A percentile compares a stretch with the other conserved stretches of the same genome.
phyloP scores from a whole-genome alignment of 2,113 vertebrate species.

The Bambusicola thoracicus region DNA sequence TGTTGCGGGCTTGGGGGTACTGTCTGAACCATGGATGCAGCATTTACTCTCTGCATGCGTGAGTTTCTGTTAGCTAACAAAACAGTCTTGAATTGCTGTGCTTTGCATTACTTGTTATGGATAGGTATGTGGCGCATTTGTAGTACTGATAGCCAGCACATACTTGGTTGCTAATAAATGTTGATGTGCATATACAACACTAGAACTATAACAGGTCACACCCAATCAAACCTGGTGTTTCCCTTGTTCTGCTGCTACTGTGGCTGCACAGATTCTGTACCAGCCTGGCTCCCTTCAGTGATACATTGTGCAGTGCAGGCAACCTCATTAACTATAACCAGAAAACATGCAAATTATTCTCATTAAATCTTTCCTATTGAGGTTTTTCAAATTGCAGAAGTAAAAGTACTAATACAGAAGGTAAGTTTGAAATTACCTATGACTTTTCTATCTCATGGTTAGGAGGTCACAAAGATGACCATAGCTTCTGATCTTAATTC shows the following conservation, averaged over 20 bases:
- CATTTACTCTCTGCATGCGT: neutral
- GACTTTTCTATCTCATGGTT: neutral
- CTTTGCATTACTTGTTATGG: neutral
- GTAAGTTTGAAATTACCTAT: neutral
- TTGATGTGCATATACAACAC: neutral
- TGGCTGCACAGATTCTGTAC: neutral
- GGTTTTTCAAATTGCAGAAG: neutral
- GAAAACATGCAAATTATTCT: neutral
- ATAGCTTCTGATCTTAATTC: neutral
- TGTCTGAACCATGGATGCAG: accelerated
- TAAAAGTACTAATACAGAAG: neutral
- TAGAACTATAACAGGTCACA: accelerated
- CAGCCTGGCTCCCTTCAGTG: neutral
- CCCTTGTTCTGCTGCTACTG: neutral
- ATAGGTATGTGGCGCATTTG: neutral
- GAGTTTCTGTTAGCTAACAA: neutral
- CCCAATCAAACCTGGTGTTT: neutral
- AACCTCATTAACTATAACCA: neutral
- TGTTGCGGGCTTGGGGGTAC: neutral
- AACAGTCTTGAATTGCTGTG: neutral
- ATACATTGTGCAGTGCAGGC: accelerated
- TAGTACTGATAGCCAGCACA: neutral
- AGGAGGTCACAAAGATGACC: neutral
- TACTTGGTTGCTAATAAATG: neutral
- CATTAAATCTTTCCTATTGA: neutral